Base-by-base conservation (phyloP, 2,888 invertebrate species). In the Chouioia cunea region DNA sequence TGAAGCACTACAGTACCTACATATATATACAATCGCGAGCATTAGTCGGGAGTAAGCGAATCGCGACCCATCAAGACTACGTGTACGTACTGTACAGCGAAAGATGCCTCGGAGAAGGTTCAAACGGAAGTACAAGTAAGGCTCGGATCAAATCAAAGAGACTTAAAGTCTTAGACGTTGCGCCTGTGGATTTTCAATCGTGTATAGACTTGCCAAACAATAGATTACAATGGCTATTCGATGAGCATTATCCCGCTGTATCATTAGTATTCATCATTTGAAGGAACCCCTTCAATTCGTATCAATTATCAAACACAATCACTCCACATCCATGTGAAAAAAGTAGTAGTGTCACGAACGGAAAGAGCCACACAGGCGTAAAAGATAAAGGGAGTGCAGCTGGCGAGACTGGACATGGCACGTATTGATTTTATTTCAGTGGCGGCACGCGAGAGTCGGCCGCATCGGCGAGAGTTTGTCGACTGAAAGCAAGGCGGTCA, bases 371-470 rank as follows among this genome's bases (percentile, higher is more conserved):
- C 22, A 18, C 23, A 53, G 59, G 36, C 2, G 52, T 15, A 27
- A 44, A 64, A 46, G 53, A 27, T 10, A 12, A 36, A 10, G 36
- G 36, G 36, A n/a, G 10, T 36, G 36, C 36, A 3, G 36, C 36
- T 10, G 36, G n/a, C 6, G 36, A 60, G 60, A 62, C 50, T n/a
- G n/a, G 63, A 64, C 77, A 78, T 79, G 79, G 80, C 80, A 77
- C 79, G 78, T 80, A 83, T 84, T 80, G 83, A 84, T 83, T 84
- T 83, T 83, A 82, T 83, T 83, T 81, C 77, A 77, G 80, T 79
- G 76, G 74, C 43, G 23, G 3, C 46, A 15, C 48, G 20, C 48
- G 57, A 14, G 71, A 57, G 71, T 60, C 68, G 71, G 69, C 75
- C 75, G 75, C 77, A 75, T 74, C 73, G 74, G 75, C 77, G 74